Conservation (phyloP, 2,888 invertebrate species). For the Andrena fulva region DNA sequence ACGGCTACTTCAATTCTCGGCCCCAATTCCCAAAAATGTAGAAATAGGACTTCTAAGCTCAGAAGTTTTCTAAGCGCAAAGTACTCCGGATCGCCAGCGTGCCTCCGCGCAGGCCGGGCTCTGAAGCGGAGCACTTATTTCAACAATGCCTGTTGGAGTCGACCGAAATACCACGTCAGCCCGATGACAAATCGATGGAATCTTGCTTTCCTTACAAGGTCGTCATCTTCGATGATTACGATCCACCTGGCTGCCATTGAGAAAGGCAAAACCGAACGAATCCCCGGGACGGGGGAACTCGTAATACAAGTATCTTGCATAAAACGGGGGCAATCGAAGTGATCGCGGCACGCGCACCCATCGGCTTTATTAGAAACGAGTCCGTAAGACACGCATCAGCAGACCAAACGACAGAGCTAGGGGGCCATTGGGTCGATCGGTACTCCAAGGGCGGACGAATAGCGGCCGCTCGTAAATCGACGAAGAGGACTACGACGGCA, state of each 20-base stretch:
- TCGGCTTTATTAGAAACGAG: constrained; percentile 47
- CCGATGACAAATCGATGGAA: neutral
- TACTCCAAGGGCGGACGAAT: constrained; percentile 66
- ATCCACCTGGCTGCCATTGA: neutral
- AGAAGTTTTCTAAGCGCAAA: no score
- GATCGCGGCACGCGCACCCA: neutral
- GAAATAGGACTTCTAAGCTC: no score
- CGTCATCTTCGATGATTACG: constrained; percentile 4
- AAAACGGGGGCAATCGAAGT: constrained; percentile 5
- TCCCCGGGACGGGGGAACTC: no score
- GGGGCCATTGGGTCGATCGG: constrained; percentile 64
- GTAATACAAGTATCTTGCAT: neutral
- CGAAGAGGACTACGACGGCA: constrained; percentile 56
- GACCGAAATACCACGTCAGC: neutral
- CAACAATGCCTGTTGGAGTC: neutral
- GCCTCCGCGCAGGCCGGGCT: no score
- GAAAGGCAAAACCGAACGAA: constrained; percentile 6
- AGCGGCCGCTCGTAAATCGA: constrained; percentile 68
- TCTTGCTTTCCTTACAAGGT: neutral
- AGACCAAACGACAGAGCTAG: constrained; percentile 51
- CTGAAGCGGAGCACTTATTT: neutral
- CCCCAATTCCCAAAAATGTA: no score
- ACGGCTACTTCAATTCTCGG: no score
- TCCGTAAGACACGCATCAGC: constrained; percentile 35
- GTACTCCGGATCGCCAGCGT: no score